These are phyloP conservation scores for Procavia capensis DNA, from an alignment of 2,113 vertebrate species.

Conservation along the genomic window DNA sequence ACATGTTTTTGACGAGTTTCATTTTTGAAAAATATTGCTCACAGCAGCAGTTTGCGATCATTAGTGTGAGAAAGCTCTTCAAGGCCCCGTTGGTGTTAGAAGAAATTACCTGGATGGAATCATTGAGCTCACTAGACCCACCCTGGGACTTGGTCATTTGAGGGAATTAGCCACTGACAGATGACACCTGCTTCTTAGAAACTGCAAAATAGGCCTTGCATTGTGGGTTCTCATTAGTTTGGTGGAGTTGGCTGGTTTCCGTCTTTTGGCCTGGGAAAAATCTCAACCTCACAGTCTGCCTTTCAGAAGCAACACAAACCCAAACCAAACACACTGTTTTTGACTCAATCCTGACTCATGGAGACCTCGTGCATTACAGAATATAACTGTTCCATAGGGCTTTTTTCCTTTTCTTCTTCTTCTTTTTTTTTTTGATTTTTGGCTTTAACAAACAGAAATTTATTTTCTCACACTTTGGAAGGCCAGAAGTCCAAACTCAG, in stretches of 20 bases:
- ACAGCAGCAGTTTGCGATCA: slow-evolving; percentile 20
- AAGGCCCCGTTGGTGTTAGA: slow-evolving; percentile 21
- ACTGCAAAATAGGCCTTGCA: not conserved
- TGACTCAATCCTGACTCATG: not conserved
- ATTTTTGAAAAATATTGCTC: slow-evolving; percentile 51
- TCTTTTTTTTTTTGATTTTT: too few relatives aligned
- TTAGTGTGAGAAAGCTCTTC: slow-evolving; percentile 20
- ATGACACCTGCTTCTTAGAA: not conserved
- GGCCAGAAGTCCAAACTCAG: too few relatives aligned
- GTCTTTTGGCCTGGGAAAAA: not conserved
- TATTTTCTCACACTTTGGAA: too few relatives aligned
- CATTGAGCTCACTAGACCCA: not conserved
- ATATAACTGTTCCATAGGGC: not conserved
- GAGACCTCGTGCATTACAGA: not conserved
- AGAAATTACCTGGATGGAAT: slow-evolving; percentile 46
- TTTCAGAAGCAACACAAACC: slow-evolving; percentile 11
- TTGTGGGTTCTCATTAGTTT: not conserved
- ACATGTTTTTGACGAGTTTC: slow-evolving; percentile 55
- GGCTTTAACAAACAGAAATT: too few relatives aligned
- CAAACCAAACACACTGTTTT: not conserved
- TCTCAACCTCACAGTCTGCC: not conserved
- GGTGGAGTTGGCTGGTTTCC: not conserved
- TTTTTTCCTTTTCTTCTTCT: too few relatives aligned
- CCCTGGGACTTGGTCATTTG: not conserved
- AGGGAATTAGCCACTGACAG: slow-evolving; percentile 24